A percentile compares a stretch with the other conserved stretches of the same genome.
Conservation (phyloP, 1,140 invertebrate species). For the Aricia agestis region DNA sequence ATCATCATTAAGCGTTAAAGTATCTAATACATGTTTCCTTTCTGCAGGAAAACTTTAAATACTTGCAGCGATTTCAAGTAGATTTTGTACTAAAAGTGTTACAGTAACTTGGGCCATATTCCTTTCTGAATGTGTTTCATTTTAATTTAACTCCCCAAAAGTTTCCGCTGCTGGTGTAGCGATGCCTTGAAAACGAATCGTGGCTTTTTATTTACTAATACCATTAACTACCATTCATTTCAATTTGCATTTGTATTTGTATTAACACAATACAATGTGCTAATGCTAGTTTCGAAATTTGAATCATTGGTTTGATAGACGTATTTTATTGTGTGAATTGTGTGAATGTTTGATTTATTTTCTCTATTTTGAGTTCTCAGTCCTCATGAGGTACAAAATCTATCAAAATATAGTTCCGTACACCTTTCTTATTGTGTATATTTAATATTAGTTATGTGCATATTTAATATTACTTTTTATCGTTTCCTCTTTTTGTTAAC, state of each 20-base stretch:
- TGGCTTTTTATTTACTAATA: conserved; percentile 42
- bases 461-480: too few relatives aligned
- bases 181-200: conserved; percentile 22
- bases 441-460: too few relatives aligned
- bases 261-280: conserved; percentile 40
- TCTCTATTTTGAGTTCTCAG: too few relatives aligned
- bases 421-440: too few relatives aligned
- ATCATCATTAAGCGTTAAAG: conserved; percentile 31
- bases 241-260: conserved; percentile 47
- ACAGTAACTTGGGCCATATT: too few relatives aligned
- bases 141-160: too few relatives aligned
- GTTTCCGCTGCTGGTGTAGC: not conserved
- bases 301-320: conserved; percentile 17
- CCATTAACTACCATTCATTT: conserved; percentile 45
- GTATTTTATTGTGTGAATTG: not conserved
- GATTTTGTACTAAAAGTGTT: too few relatives aligned
- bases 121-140: too few relatives aligned
- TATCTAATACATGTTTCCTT: not conserved
- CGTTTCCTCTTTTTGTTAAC: too few relatives aligned
- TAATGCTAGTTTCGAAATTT: conserved; percentile 43
- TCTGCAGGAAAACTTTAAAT: not conserved
- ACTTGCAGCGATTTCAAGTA: not conserved
- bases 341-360: too few relatives aligned
- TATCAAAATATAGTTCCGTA: too few relatives aligned
- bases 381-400: too few relatives aligned